These are phyloP conservation scores for Pithys albifrons DNA, from an alignment of 2,113 vertebrate species.

Conservation along the genomic window DNA sequence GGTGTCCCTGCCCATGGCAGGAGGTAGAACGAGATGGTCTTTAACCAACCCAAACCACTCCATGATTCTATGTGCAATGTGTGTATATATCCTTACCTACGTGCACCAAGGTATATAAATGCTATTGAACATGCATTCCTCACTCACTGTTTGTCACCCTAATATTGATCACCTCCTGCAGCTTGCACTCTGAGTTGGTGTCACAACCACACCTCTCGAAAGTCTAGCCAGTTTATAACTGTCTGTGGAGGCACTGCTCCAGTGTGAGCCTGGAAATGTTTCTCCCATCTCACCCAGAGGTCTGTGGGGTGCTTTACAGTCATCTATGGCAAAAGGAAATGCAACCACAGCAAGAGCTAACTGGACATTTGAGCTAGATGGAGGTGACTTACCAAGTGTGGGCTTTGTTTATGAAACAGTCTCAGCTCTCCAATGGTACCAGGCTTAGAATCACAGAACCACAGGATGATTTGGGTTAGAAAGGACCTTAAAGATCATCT, in stretches of 20 bases:
- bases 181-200: background rate
- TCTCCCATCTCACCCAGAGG: background rate
- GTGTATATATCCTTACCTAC: background rate
- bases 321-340: background rate
- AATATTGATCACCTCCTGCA: background rate
- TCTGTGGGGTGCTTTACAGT: background rate
- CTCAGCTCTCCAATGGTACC: background rate
- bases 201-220: background rate
- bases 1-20: background rate
- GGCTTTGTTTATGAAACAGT: background rate
- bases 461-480: background rate
- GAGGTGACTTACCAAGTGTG: background rate
- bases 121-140: background rate
- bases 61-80: no score
- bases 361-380: background rate
- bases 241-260: background rate
- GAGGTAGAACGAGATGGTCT: fast-evolving
- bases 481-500: background rate
- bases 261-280: background rate
- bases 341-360: background rate
- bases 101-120: no score
- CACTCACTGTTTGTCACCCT: background rate
- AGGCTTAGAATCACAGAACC: background rate
- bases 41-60: background rate
- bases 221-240: background rate